These are phyloP conservation scores for Ictalurus punctatus DNA, from an alignment of 2,113 vertebrate species.

Conservation along the genomic window DNA sequence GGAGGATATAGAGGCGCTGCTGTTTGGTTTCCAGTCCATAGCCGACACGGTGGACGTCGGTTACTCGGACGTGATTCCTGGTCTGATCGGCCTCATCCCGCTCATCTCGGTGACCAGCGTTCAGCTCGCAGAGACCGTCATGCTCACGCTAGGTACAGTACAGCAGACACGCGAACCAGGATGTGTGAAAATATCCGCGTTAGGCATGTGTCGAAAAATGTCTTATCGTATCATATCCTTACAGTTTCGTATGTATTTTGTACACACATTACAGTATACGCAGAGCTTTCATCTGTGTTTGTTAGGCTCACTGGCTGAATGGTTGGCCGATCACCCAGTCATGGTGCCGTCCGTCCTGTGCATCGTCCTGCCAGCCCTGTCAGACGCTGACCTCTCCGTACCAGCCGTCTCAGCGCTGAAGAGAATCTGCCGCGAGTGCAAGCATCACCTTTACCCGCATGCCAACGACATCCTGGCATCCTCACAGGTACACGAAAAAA, in stretches of 20 bases:
- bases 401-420: conserved; percentile 95
- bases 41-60: conserved; percentile 96
- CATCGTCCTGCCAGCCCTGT: conserved; percentile 89
- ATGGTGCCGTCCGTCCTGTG: conserved; percentile 91
- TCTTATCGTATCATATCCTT: background rate
- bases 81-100: conserved; percentile 93
- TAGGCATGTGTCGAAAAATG: too few species aligned
- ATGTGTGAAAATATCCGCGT: background rate
- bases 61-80: conserved; percentile 95
- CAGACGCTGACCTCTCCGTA: conserved; percentile 89
- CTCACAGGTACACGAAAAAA: conserved; percentile 80
- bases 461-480: conserved; percentile 88
- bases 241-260: background rate
- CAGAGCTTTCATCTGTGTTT: background rate
- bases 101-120: conserved; percentile 93
- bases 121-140: conserved; percentile 93
- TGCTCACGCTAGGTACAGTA: conserved; percentile 89
- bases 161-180: background rate
- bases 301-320: conserved; percentile 90
- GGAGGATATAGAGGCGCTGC: conserved; percentile 91
- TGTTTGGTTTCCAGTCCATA: conserved; percentile 98
- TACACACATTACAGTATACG: background rate
- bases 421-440: conserved; percentile 96
- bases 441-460: conserved; percentile 84
- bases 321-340: conserved; percentile 93